A percentile compares a stretch with the other conserved stretches of the same genome.
phyloP scores from a whole-genome alignment of 2,113 vertebrate genomes.

The Noctilio leporinus region DNA sequence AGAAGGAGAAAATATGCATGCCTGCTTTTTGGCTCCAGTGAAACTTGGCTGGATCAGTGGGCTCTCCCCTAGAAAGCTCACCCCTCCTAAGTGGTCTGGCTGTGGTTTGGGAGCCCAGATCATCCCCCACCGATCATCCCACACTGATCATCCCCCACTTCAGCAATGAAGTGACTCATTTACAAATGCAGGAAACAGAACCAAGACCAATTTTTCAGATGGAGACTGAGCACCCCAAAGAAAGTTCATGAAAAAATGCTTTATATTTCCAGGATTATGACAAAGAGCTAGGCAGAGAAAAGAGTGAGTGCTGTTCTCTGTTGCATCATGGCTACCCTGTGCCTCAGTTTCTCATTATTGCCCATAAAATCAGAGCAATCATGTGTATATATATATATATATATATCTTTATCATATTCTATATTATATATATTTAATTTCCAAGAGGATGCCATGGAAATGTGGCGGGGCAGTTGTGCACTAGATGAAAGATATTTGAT shows the following conservation, averaged over 20 bases:
- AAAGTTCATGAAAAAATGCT: background rate
- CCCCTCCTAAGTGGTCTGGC: background rate
- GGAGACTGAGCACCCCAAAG: background rate
- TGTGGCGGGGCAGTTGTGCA: background rate
- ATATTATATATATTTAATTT: background rate
- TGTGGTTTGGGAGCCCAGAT: background rate
- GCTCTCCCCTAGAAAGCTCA: accelerated
- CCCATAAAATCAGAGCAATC: background rate
- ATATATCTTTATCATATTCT: background rate
- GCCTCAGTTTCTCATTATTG: background rate
- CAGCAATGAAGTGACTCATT: background rate
- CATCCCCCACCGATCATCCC: background rate
- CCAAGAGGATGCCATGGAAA: background rate
- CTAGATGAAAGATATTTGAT: background rate
- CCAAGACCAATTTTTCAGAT: background rate
- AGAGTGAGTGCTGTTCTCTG: background rate
- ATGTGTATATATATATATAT: too few relatives aligned
- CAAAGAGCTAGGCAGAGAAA: background rate
- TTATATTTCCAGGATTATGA: background rate
- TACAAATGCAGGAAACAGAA: background rate
- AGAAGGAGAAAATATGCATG: background rate
- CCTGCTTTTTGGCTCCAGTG: background rate
- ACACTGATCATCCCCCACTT: background rate
- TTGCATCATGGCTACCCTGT: background rate
- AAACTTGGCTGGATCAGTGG: background rate